Conservation (phyloP, 2,113 vertebrate genomes). For the Apteryx mantelli region DNA sequence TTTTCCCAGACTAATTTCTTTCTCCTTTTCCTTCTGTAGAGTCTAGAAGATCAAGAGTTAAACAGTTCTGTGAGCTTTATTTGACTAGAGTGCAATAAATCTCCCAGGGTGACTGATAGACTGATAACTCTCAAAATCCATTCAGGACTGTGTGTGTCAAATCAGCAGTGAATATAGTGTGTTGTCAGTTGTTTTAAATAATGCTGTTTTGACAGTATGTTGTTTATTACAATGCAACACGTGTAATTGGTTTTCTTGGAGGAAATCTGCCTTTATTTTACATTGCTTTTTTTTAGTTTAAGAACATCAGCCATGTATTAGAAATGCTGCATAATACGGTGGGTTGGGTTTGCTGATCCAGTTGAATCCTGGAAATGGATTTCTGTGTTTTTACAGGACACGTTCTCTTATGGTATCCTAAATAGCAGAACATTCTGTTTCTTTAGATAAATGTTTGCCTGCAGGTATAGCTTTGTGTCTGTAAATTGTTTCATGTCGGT, state of each 20-base stretch:
- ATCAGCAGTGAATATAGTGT: neutral
- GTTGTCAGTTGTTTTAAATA: slow-evolving; percentile 39
- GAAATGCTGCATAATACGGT: neutral
- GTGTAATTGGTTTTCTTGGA: slow-evolving; percentile 36
- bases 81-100: slow-evolving; percentile 43
- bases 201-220: slow-evolving; percentile 31
- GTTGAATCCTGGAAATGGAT: slow-evolving; percentile 4
- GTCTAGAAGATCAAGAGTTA: slow-evolving; percentile 58
- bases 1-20: slow-evolving; percentile 26
- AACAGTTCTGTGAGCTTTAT: slow-evolving; percentile 55
- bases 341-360: neutral
- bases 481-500: slow-evolving; percentile 32
- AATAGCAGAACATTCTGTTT: neutral
- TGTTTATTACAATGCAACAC: slow-evolving; percentile 46
- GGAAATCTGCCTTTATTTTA: slow-evolving; percentile 54
- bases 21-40: slow-evolving; percentile 10
- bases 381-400: slow-evolving; percentile 21
- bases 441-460: slow-evolving; percentile 39
- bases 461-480: slow-evolving; percentile 43
- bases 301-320: neutral
- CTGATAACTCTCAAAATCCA: slow-evolving; percentile 58
- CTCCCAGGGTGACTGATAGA: slow-evolving; percentile 59
- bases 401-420: neutral
- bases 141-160: slow-evolving; percentile 23
- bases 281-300: neutral